Conservation (phyloP, 2,797 vertebrate species). For the Argyrosomus regius region DNA sequence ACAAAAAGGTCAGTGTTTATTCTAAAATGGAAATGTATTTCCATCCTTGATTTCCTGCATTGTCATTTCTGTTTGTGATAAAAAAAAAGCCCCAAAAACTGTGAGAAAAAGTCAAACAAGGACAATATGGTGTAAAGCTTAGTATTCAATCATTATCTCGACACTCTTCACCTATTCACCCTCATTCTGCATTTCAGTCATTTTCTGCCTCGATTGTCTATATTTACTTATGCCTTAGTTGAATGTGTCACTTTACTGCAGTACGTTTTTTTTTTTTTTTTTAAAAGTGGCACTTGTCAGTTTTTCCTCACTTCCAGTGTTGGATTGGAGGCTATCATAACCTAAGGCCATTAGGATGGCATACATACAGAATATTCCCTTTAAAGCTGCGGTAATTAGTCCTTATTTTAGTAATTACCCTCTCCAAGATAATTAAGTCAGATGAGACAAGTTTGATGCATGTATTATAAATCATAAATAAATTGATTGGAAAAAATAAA, state of each 20-base stretch:
- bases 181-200: slow-evolving; percentile 15
- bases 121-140: slow-evolving; percentile 22
- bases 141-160: slow-evolving; percentile 5
- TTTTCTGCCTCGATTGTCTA: slow-evolving; percentile 25
- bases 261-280: not conserved
- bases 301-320: slow-evolving; percentile 7
- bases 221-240: slow-evolving; percentile 10
- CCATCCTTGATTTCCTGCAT: not conserved
- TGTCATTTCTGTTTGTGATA: not conserved
- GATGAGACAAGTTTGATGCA: slow-evolving; percentile 14
- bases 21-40: not conserved
- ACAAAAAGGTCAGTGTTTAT: not conserved
- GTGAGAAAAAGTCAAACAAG: slow-evolving; percentile 3
- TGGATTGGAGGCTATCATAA: not conserved
- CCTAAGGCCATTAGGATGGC: not conserved
- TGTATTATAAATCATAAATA: slow-evolving; percentile 18
- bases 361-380: slow-evolving; percentile 1
- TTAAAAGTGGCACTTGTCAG: not conserved
- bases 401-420: slow-evolving; percentile 28
- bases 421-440: slow-evolving; percentile 9
- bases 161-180: slow-evolving; percentile 3
- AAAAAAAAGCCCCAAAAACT: not conserved
- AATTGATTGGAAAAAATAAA: not conserved
- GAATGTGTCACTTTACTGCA: slow-evolving; percentile 9
- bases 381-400: slow-evolving; percentile 8